These are phyloP conservation scores for Stenodera caucasica DNA, from an alignment of 2,888 invertebrate genomes.

Conservation along the genomic window DNA sequence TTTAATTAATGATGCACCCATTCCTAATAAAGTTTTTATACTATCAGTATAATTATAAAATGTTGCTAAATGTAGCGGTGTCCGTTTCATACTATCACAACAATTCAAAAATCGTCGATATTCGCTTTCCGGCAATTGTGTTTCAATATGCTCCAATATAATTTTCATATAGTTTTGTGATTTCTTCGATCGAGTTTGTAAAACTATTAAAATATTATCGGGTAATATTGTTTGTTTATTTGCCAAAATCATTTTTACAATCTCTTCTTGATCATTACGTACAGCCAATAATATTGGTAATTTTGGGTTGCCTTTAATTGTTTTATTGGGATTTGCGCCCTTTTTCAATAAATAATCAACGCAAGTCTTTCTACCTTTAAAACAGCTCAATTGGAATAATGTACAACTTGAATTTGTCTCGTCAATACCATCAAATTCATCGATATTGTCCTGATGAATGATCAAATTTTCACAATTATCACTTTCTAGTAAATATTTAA, in stretches of 20 bases:
- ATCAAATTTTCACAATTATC: background rate
- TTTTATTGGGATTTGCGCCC: constrained; percentile 12
- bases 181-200: constrained; percentile 8
- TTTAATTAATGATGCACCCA: constrained; percentile 16
- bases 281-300: constrained; percentile 16
- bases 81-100: constrained; percentile 14
- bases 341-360: constrained; percentile 13
- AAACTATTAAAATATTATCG: constrained; percentile 12
- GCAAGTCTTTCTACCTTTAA: constrained; percentile 8
- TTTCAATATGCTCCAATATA: constrained; percentile 1
- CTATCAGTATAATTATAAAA: constrained; percentile 10
- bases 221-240: background rate
- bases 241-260: constrained; percentile 11
- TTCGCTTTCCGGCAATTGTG: background rate
- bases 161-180: constrained; percentile 15
- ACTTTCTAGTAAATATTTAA: background rate
- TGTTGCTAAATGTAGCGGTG: constrained; percentile 15
- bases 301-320: constrained; percentile 8
- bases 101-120: constrained; percentile 2
- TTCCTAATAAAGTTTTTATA: constrained; percentile 2
- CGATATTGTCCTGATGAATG: background rate
- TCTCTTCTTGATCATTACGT: constrained; percentile 18
- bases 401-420: constrained; percentile 17
- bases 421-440: constrained; percentile 7
- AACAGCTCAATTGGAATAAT: constrained; percentile 14